A percentile compares a stretch with the other conserved stretches of the same genome.
Evolutionary conservation across 2,797 vertebrate genomes (phyloP).

Genomic region (Furcifer pardalis): DNA sequence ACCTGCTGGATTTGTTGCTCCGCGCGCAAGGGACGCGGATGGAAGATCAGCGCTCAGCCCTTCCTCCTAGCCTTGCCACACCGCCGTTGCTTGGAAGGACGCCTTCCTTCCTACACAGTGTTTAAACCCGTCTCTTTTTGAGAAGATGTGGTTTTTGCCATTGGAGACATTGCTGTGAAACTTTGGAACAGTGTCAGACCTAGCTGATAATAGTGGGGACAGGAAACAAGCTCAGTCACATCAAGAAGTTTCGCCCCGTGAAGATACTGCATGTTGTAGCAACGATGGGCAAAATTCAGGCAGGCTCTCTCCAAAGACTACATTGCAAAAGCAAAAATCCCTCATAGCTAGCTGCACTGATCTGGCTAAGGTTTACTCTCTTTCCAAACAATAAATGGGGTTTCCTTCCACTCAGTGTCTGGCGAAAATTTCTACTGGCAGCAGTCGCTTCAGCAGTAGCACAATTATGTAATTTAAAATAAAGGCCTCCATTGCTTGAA

Average conservation of each 20-base stretch:
- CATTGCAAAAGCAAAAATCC: too few relatives aligned
- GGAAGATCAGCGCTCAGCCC: constrained; percentile 86
- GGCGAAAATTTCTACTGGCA: neutral
- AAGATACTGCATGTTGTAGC: neutral
- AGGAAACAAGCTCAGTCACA: neutral
- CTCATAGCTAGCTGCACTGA: neutral
- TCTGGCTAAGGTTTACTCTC: neutral
- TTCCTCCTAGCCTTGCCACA: constrained; percentile 68
- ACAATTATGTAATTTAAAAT: too few relatives aligned
- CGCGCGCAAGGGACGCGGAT: constrained; percentile 83
- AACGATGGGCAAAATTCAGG: neutral
- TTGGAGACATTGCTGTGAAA: neutral
- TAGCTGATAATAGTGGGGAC: neutral
- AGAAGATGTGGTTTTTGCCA: neutral
- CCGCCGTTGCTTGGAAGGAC: neutral
- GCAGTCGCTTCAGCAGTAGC: neutral
- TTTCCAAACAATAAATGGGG: neutral
- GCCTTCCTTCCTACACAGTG: neutral
- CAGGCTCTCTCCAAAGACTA: neutral
- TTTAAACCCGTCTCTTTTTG: neutral
- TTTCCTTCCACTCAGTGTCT: neutral
- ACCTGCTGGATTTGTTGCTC: constrained; percentile 85
- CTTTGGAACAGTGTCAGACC: too few relatives aligned
- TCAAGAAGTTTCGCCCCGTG: neutral
- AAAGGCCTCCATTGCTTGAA: too few relatives aligned